Percentiles rank a stretch among this genome's conserved stretches.
Evolutionary conservation across 2,113 vertebrate genomes (phyloP).

Genomic region (Helogale parvula): DNA sequence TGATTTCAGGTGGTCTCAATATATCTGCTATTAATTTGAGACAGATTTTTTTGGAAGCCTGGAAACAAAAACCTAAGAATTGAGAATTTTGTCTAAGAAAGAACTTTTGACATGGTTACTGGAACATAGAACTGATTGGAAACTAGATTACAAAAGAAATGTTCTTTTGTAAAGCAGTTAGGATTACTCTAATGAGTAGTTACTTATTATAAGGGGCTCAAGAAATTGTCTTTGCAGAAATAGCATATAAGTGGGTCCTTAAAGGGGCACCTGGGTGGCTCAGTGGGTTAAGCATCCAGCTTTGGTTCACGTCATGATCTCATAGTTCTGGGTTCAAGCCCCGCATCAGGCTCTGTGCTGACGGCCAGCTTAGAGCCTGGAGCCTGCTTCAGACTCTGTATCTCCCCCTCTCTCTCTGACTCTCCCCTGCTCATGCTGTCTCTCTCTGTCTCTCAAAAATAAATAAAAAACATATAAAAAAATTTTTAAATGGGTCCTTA

Average conservation of each 20-base stretch:
- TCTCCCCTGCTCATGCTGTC: too few species aligned
- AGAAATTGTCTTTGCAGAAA: not conserved
- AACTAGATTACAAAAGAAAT: slow-evolving; percentile 26
- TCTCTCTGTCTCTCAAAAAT: too few species aligned
- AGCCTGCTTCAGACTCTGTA: too few species aligned
- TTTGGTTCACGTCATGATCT: too few species aligned
- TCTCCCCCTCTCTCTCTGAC: too few species aligned
- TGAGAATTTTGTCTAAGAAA: slow-evolving; percentile 27
- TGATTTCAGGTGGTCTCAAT: not conserved
- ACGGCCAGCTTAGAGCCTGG: too few species aligned
- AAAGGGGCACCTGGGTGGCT: not conserved
- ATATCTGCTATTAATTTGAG: not conserved
- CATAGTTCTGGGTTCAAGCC: too few species aligned
- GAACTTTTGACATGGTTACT: not conserved
- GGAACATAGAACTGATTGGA: not conserved
- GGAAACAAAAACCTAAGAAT: not conserved
- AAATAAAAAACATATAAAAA: too few species aligned
- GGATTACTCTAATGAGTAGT: not conserved
- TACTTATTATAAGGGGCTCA: not conserved
- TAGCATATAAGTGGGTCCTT: not conserved
- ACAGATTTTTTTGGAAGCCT: not conserved
- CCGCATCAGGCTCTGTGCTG: too few species aligned
- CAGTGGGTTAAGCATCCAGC: too few species aligned
- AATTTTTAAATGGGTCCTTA: not conserved
- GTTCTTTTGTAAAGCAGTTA: slow-evolving; percentile 1